phyloP scores from a whole-genome alignment of 2,888 invertebrate species.

The Drosophila eohydei region DNA sequence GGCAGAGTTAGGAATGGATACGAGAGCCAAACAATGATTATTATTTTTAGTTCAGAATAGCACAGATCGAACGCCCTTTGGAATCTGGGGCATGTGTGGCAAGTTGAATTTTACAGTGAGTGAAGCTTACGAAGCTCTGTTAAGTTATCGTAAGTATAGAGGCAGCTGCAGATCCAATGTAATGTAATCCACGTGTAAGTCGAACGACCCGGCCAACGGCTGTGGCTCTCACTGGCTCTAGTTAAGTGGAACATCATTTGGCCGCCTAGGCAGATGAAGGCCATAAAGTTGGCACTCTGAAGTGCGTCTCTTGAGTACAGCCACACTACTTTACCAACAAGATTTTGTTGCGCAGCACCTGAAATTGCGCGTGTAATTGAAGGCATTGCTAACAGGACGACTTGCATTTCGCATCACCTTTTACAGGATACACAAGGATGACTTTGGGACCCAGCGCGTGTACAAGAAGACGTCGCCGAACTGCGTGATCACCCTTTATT shows the following conservation, averaged over 20 bases:
- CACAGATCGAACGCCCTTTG: too few relatives aligned
- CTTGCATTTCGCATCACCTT: not conserved
- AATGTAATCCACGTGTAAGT: not conserved
- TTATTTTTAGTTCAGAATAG: not conserved
- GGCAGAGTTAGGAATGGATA: not conserved
- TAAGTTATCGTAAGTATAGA: too few relatives aligned
- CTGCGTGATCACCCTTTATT: slow-evolving; percentile 92
- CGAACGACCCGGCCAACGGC: not conserved
- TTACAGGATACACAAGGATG: slow-evolving; percentile 70
- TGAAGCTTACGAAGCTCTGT: too few relatives aligned
- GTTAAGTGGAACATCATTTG: not conserved
- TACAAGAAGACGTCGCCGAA: slow-evolving; percentile 95
- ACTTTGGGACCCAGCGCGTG: slow-evolving; percentile 87
- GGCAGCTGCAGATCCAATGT: too few relatives aligned
- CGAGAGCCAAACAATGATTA: not conserved
- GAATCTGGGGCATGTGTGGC: too few relatives aligned
- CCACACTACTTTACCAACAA: slow-evolving; percentile 12
- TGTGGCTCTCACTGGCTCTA: not conserved
- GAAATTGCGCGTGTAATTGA: not conserved
- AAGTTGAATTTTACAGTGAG: too few relatives aligned
- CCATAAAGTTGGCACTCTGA: not conserved
- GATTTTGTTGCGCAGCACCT: slow-evolving; percentile 4
- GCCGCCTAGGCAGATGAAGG: not conserved
- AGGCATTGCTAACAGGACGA: not conserved
- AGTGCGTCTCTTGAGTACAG: not conserved